Conservation (phyloP, 2,888 invertebrate species). For the Heliconius charithonia region DNA sequence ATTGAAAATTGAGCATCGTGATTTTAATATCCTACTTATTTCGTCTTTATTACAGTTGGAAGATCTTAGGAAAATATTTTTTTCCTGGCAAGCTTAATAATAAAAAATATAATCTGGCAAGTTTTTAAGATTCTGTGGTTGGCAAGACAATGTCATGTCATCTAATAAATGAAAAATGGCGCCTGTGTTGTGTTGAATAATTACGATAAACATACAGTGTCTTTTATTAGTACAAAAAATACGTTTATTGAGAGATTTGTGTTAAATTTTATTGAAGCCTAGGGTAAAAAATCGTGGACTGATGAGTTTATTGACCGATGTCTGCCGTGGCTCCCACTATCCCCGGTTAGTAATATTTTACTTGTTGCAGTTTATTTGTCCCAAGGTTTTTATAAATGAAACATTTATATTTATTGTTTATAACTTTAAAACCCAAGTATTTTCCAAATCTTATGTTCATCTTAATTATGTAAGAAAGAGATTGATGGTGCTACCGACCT, state of each 20-base stretch:
- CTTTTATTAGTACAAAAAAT: slow-evolving; percentile 52
- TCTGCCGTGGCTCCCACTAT: slow-evolving; percentile 83
- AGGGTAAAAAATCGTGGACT: slow-evolving; percentile 66
- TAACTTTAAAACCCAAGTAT: not conserved
- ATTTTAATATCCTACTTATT: too few relatives aligned
- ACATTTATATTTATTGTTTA: not conserved
- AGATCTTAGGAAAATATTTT: not conserved
- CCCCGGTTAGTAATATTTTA: slow-evolving; percentile 73
- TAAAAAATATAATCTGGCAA: slow-evolving; percentile 26
- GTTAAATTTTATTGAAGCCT: slow-evolving; percentile 44
- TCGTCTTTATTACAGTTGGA: too few relatives aligned
- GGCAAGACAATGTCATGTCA: slow-evolving; percentile 49
- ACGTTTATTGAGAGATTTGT: slow-evolving; percentile 51
- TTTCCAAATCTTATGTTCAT: not conserved
- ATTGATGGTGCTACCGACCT: slow-evolving; percentile 62
- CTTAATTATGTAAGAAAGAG: slow-evolving; percentile 13
- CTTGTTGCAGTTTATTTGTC: slow-evolving; percentile 50
- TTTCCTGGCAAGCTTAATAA: not conserved
- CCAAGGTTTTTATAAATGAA: slow-evolving; percentile 15
- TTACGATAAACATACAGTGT: slow-evolving; percentile 72
- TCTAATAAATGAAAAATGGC: slow-evolving; percentile 69
- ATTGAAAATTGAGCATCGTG: not conserved
- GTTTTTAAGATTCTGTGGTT: slow-evolving; percentile 38
- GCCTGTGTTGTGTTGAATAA: slow-evolving; percentile 76
- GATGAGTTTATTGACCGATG: slow-evolving; percentile 83